A percentile compares a stretch with the other conserved stretches of the same genome.
These are phyloP conservation scores for Smutsia gigantea DNA, from an alignment of 2,797 vertebrate genomes.

Conservation along the genomic window DNA sequence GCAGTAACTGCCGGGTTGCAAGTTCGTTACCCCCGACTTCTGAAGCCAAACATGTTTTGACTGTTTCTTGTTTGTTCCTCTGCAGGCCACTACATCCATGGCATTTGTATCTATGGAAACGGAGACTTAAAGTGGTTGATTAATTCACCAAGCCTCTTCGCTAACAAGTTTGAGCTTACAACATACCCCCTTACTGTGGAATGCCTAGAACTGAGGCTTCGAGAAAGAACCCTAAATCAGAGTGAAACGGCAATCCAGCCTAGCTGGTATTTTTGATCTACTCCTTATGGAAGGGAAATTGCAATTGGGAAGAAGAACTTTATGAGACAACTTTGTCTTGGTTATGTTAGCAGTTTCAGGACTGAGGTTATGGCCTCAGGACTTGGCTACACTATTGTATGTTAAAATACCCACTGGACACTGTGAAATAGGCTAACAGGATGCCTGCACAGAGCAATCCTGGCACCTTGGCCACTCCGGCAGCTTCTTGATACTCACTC, in stretches of 20 bases:
- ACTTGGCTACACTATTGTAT: background rate
- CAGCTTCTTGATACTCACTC: background rate
- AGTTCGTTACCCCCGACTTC: background rate
- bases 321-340: background rate
- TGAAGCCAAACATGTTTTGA: background rate
- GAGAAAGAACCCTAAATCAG: constrained; percentile 86
- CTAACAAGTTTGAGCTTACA: constrained; percentile 89
- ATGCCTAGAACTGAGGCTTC: constrained; percentile 86
- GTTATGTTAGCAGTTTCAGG: background rate
- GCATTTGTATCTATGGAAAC: constrained; percentile 88
- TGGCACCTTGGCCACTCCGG: background rate
- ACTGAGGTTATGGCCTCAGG: background rate
- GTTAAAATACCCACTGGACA: background rate
- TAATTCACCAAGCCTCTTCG: constrained; percentile 84
- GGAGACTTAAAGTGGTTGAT: constrained; percentile 88
- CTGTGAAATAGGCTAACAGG: background rate
- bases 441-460: background rate
- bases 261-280: constrained; percentile 83
- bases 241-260: constrained; percentile 82
- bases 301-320: background rate
- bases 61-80: background rate
- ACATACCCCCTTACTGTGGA: constrained; percentile 86
- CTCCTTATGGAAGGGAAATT: background rate
- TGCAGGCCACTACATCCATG: constrained; percentile 86
- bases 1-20: background rate